These are phyloP conservation scores for Cariama cristata DNA, from an alignment of 2,113 vertebrate species.

Conservation along the genomic window DNA sequence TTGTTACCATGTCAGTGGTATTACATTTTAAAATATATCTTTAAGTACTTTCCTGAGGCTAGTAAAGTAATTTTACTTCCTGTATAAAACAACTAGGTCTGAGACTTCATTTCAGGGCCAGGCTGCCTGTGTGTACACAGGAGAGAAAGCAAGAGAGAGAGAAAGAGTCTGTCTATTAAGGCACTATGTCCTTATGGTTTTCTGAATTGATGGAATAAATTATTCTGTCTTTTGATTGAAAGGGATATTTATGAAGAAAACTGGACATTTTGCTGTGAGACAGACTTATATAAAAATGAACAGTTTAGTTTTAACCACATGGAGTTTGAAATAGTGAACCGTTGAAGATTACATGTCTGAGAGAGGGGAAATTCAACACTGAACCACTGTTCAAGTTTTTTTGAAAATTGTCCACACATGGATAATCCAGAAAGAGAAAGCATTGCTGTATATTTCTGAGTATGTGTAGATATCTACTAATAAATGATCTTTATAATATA, in stretches of 20 bases:
- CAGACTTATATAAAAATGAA: neutral
- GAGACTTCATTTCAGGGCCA: neutral
- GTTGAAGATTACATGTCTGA: neutral
- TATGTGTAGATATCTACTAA: neutral
- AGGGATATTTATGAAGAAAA: neutral
- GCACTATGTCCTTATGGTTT: neutral
- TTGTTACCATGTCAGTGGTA: neutral
- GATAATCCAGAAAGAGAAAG: neutral
- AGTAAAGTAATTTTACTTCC: conserved; percentile 5
- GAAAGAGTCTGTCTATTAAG: neutral
- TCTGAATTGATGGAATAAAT: neutral
- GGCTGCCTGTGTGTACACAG: neutral
- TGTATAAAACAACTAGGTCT: neutral
- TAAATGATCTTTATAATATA: neutral
- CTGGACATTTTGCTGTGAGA: neutral
- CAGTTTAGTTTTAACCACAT: neutral
- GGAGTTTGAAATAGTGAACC: neutral
- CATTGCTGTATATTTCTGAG: neutral
- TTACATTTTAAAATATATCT: neutral
- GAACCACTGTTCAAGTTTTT: neutral
- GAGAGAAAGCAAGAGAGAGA: neutral
- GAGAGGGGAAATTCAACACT: neutral
- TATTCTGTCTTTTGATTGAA: neutral
- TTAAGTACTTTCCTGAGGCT: neutral
- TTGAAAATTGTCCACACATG: neutral